Percentiles rank a stretch among this genome's conserved stretches.
These are phyloP conservation scores for Sinocyclocheilus rhinocerous DNA, from an alignment of 2,113 vertebrate species.

Conservation along the genomic window DNA sequence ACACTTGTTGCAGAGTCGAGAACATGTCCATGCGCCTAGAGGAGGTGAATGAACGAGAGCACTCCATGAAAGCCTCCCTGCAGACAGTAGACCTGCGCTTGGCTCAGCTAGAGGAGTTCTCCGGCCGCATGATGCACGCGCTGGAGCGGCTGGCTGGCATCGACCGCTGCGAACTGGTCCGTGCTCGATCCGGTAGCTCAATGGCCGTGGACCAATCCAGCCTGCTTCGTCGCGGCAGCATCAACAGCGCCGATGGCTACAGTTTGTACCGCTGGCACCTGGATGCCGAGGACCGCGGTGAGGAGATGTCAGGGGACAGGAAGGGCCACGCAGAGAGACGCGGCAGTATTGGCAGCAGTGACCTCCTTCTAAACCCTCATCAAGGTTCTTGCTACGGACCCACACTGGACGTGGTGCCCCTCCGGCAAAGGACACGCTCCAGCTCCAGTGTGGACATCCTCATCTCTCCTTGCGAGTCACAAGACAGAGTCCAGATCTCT, in stretches of 20 bases:
- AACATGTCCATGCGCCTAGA: conserved; percentile 98
- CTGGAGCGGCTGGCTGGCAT: conserved; percentile 89
- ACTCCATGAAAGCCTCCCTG: conserved; percentile 94
- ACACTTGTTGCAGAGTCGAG: conserved; percentile 83
- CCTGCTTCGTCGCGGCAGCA: conserved; percentile 86
- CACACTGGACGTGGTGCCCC: conserved; percentile 63
- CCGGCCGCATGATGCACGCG: conserved; percentile 85
- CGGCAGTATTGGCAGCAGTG: conserved; percentile 64
- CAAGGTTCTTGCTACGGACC: conserved; percentile 64
- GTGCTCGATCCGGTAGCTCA: conserved; percentile 80
- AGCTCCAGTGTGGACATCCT: conserved; percentile 72
- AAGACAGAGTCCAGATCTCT: background rate
- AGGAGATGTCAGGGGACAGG: conserved; percentile 44
- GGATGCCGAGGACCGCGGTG: conserved; percentile 73
- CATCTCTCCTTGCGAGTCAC: conserved; percentile 71
- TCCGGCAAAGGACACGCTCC: conserved; percentile 61
- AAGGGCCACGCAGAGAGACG: conserved; percentile 73
- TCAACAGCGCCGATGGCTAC: conserved; percentile 88
- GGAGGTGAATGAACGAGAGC: conserved; percentile 94
- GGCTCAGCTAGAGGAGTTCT: conserved; percentile 91
- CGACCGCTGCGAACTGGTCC: conserved; percentile 81
- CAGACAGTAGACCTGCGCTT: conserved; percentile 94
- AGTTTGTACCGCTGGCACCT: conserved; percentile 84
- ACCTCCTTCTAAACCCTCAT: conserved; percentile 52
- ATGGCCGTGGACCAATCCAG: conserved; percentile 81